phyloP scores from a whole-genome alignment of 2,113 vertebrate genomes.

The Cephalopholis sonnerati region DNA sequence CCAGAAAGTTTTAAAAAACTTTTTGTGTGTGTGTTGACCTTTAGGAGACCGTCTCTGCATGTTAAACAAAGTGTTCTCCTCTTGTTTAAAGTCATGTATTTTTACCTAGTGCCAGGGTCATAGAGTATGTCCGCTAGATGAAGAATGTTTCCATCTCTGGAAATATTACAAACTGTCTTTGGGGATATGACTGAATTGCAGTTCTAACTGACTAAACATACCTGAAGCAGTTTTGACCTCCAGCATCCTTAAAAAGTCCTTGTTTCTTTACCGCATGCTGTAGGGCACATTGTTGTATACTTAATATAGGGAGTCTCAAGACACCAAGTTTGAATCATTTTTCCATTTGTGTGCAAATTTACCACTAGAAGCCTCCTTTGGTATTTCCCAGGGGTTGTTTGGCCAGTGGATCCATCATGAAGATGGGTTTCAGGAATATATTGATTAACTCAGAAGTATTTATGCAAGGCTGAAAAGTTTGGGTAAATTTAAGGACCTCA shows the following conservation, averaged over 20 bases:
- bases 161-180: conserved; percentile 12
- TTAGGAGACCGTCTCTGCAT: too few relatives aligned
- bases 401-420: background rate
- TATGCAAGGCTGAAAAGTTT: background rate
- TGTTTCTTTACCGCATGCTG: background rate
- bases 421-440: conserved; percentile 6
- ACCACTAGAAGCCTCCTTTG: background rate
- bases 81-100: conserved; percentile 5
- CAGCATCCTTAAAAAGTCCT: background rate
- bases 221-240: background rate
- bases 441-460: conserved; percentile 10
- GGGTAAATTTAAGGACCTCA: background rate
- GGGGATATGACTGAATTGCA: background rate
- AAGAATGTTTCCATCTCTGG: background rate
- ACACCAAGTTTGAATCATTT: background rate
- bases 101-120: background rate
- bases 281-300: background rate
- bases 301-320: background rate
- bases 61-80: background rate
- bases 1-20: background rate
- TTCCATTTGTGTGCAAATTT: conserved; percentile 52
- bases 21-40: too few relatives aligned
- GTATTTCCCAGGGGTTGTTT: background rate
- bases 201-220: background rate
- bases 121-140: background rate